These are phyloP conservation scores for Pygmarrhopalites habei DNA, from an alignment of 1,140 invertebrate genomes.

Conservation along the genomic window DNA sequence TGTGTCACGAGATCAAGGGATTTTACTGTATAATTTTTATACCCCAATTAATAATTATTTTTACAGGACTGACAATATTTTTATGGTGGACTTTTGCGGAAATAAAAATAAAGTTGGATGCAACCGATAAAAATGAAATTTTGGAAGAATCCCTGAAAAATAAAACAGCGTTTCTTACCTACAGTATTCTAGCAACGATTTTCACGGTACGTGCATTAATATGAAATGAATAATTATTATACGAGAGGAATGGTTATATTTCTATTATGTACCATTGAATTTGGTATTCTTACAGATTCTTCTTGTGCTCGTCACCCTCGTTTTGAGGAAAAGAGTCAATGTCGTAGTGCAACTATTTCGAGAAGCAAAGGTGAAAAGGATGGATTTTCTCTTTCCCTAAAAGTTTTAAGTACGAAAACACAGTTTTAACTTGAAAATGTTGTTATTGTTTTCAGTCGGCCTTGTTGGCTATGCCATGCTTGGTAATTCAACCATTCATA, in stretches of 20 bases:
- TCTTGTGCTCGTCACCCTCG: conserved; percentile 66
- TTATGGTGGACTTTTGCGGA: conserved; percentile 85
- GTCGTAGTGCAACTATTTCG: conserved; percentile 74
- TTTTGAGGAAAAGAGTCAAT: conserved; percentile 68
- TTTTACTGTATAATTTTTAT: no score
- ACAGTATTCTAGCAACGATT: conserved; percentile 77
- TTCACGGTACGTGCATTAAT: conserved; percentile 75
- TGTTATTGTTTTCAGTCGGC: no score
- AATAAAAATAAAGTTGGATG: conserved; percentile 62
- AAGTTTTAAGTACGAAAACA: no score
- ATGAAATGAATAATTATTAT: no score
- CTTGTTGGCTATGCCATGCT: conserved; percentile 68
- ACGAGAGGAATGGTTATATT: no score
- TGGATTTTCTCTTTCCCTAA: no score
- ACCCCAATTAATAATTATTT: no score
- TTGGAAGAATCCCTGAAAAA: conserved; percentile 75
- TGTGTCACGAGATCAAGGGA: no score
- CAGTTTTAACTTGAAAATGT: no score
- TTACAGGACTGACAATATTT: conserved; percentile 60
- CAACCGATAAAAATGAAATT: conserved; percentile 49
- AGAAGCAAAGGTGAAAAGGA: conserved; percentile 79
- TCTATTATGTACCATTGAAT: no score
- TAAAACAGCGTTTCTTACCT: conserved; percentile 73
- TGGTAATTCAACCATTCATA: conserved; percentile 78
- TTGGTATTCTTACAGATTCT: conserved; percentile 65